Evolutionary conservation across 2,113 vertebrate species (phyloP).

Genomic region (Aegithalos caudatus): DNA sequence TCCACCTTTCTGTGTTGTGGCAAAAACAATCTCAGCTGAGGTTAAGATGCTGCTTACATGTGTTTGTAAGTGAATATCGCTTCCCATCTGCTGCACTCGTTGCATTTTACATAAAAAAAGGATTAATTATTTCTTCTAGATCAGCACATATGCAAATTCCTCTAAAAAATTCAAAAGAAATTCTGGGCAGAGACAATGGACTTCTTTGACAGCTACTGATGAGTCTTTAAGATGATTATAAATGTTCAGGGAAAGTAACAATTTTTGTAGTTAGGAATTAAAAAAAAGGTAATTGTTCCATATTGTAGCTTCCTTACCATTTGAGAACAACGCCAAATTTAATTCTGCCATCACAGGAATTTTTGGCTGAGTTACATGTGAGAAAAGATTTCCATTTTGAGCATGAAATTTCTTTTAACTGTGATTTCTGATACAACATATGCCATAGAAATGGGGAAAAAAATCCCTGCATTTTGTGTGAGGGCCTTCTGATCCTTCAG

Average conservation of each 20-base stretch:
- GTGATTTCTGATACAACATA: slow-evolving; percentile 36
- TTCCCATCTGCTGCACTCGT: neutral
- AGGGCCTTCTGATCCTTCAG: neutral
- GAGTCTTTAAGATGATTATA: neutral
- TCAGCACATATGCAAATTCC: neutral
- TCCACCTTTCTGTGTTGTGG: neutral
- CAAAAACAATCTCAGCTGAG: neutral
- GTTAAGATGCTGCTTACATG: neutral
- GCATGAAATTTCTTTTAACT: slow-evolving; percentile 41
- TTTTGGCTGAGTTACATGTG: slow-evolving; percentile 54
- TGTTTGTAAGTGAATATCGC: neutral
- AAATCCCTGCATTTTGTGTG: neutral
- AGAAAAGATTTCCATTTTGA: slow-evolving; percentile 49
- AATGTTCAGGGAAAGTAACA: slow-evolving; percentile 15
- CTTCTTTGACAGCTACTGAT: neutral
- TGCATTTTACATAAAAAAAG: neutral
- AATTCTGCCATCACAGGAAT: slow-evolving; percentile 42
- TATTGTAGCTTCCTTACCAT: slow-evolving; percentile 19
- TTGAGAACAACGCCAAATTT: slow-evolving; percentile 37
- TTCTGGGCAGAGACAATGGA: slow-evolving; percentile 9
- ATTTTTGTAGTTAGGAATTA: neutral
- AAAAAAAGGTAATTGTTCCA: slow-evolving; percentile 36
- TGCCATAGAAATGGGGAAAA: neutral
- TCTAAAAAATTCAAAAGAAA: neutral
- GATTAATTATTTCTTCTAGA: slow-evolving; percentile 15